Conservation (phyloP, 2,888 invertebrate species). For the Anorthoa munda region DNA sequence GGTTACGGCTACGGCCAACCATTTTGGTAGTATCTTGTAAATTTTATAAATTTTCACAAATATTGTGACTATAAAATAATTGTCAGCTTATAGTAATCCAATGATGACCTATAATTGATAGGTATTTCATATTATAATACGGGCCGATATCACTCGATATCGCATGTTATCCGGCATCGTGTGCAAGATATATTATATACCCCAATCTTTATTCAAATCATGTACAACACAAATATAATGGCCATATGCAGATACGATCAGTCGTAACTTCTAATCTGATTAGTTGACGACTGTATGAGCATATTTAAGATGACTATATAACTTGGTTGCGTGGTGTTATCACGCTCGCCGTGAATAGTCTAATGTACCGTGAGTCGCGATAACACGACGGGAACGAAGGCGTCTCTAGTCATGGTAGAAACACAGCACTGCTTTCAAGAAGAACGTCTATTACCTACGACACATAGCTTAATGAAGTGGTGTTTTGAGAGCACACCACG, state of each 20-base stretch:
- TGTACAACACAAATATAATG: conserved; percentile 5
- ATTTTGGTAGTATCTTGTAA: neutral
- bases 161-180: conserved; percentile 1
- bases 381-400: neutral
- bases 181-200: neutral
- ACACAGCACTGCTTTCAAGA: neutral
- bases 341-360: no score
- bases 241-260: neutral
- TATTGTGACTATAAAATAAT: no score
- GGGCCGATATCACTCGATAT: conserved; percentile 1
- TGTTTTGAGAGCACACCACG: neutral
- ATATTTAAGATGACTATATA: neutral
- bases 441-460: neutral
- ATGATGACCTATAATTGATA: neutral
- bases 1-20: no score
- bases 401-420: neutral
- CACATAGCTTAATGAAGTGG: neutral
- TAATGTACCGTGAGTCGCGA: neutral
- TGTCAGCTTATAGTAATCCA: conserved; percentile 2
- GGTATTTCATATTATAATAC: neutral
- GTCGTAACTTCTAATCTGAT: neutral
- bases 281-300: neutral
- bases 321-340: neutral
- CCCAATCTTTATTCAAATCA: conserved; percentile 6
- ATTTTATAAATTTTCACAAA: neutral